Base-by-base conservation (phyloP, 2,888 invertebrate genomes). In the Rhagophthalmus giganteus region DNA sequence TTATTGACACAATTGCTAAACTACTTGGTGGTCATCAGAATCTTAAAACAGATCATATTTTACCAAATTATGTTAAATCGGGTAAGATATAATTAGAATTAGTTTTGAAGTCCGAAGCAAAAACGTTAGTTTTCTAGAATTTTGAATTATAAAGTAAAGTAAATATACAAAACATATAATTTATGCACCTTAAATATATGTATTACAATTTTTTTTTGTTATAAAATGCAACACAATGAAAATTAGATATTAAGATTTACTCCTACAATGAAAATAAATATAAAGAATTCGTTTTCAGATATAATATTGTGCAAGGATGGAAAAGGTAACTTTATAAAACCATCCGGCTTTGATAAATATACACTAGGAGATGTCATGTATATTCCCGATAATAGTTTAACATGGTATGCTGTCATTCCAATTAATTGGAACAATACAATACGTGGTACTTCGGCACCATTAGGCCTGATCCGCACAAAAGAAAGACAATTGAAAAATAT, bases 11-110 rank as follows among this genome's bases (percentile, higher is more conserved):
- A 0, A 59, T 82, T 2, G 72, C 72, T 50, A 68, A 74, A 27
- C 63, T 77, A n/a, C 72, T 83, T 26, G 80, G 80, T 1, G 77
- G 79, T 3, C 64, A 74, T 11, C 71, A 79, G 0, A 78, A 72
- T 68, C 72, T 81, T 2, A 63, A 68, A 49, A 71, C 77, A 2
- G 76, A 80, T 49, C 86, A 87, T 67, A 72, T 89, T 54, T 66
- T 90, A 54, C 85, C 89, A 5, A 87, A 90, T 62, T 84, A 81
- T 66, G 76, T 80, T 58, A 78, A 80, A 70, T 79, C 83, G 66
- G 83, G 83, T 83, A 71, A 59, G 49, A 48, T 35, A 8, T 11
- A 4, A 24, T 10, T 14, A 2, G n/a, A 31, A 9, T n/a, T n/a
- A n/a, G n/a, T n/a, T n/a, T n/a, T n/a, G n/a, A n/a, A n/a, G n/a